Conservation (phyloP, 2,797 vertebrate genomes). For the Hylomyscus alleni region DNA sequence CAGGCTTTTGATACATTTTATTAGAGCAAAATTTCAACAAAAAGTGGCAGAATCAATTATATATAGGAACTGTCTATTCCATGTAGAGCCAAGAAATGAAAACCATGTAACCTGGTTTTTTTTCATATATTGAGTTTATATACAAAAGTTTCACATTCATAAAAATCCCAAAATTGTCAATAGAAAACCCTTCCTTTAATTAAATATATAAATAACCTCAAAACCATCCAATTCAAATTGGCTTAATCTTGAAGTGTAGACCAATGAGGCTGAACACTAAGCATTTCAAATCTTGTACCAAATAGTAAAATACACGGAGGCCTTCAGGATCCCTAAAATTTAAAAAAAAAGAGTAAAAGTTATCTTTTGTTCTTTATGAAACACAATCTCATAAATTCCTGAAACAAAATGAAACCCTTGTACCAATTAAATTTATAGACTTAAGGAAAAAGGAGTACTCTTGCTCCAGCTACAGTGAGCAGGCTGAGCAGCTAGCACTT, state of each 20-base stretch:
- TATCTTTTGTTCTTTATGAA: slow-evolving; percentile 64
- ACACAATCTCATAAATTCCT: slow-evolving; percentile 31
- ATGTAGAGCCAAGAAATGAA: slow-evolving; percentile 3
- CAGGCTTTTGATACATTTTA: slow-evolving; percentile 72
- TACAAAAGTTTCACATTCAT: slow-evolving; percentile 85
- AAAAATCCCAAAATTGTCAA: slow-evolving; percentile 78
- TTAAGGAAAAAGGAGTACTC: slow-evolving; percentile 8
- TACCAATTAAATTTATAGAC: slow-evolving; percentile 24
- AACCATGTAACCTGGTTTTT: slow-evolving; percentile 46
- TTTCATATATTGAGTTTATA: slow-evolving; percentile 58
- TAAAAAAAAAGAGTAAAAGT: slow-evolving; percentile 69
- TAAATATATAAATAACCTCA: slow-evolving; percentile 67
- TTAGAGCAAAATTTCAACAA: slow-evolving; percentile 66
- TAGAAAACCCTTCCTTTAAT: slow-evolving; percentile 63
- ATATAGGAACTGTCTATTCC: neutral
- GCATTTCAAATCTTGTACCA: slow-evolving; percentile 99
- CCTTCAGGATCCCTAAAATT: slow-evolving; percentile 97
- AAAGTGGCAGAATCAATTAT: slow-evolving; percentile 38
- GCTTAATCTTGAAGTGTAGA: slow-evolving; percentile 99
- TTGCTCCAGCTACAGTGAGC: neutral
- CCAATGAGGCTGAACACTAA: slow-evolving; percentile 99
- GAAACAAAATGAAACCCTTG: slow-evolving; percentile 46
- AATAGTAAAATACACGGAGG: slow-evolving; percentile 98
- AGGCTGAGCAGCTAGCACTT: neutral
- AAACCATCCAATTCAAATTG: slow-evolving; percentile 92